Conservation (phyloP, 2,797 vertebrate genomes). For the Staurois parvus region DNA sequence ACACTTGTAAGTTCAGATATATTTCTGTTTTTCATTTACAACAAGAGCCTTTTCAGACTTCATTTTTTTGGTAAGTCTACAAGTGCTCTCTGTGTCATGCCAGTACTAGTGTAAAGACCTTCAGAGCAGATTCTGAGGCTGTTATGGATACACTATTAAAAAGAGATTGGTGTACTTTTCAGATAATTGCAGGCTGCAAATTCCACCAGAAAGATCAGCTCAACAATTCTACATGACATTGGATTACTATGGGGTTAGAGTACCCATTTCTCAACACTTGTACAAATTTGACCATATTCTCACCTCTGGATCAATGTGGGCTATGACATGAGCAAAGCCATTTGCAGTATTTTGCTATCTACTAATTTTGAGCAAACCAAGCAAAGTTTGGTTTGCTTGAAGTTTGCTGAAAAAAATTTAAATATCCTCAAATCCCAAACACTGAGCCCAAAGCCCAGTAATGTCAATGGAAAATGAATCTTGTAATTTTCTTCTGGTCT, state of each 20-base stretch:
- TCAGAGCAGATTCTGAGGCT: not conserved
- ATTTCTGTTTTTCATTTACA: slow-evolving; percentile 44
- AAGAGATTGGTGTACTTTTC: not conserved
- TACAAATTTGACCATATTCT: not conserved
- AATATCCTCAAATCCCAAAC: too few relatives aligned
- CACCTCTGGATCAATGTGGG: not conserved
- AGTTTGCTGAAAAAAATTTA: too few relatives aligned
- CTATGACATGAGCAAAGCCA: not conserved
- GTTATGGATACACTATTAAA: not conserved
- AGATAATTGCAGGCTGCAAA: not conserved
- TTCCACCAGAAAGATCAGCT: not conserved
- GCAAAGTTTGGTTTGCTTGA: too few relatives aligned
- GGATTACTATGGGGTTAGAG: not conserved
- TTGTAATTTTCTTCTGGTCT: too few relatives aligned
- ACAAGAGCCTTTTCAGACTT: slow-evolving; percentile 27
- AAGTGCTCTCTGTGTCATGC: not conserved
- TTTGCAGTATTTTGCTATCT: too few relatives aligned
- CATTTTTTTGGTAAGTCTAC: slow-evolving; percentile 29
- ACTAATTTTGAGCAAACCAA: too few relatives aligned
- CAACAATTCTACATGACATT: not conserved
- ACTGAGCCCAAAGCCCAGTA: too few relatives aligned
- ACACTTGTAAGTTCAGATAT: slow-evolving; percentile 38
- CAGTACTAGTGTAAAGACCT: not conserved
- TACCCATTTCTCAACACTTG: not conserved
- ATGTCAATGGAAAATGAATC: too few relatives aligned